Evolutionary conservation across 2,888 invertebrate genomes (phyloP).

Genomic region (Dusona sp.): DNA sequence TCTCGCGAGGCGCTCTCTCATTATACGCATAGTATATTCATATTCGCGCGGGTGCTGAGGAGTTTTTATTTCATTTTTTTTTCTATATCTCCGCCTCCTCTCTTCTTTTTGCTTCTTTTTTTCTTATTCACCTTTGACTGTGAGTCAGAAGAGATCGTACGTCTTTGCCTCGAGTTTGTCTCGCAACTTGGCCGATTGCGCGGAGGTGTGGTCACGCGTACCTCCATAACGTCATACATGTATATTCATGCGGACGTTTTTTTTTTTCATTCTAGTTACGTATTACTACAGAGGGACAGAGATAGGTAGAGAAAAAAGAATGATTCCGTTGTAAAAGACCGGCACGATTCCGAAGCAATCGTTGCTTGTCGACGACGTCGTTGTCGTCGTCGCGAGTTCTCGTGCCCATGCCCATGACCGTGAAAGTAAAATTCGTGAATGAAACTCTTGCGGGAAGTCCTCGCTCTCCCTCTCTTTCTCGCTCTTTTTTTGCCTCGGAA

Average conservation of each 20-base stretch:
- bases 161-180: conserved; percentile 44
- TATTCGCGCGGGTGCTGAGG: conserved; percentile 57
- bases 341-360: conserved; percentile 58
- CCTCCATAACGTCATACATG: conserved; percentile 12
- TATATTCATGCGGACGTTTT: conserved; percentile 5
- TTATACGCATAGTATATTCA: conserved; percentile 62
- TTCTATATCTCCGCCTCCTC: background rate
- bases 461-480: background rate
- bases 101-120: background rate
- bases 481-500: conserved; percentile 1
- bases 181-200: conserved; percentile 22
- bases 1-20: conserved; percentile 55
- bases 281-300: conserved; percentile 40
- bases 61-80: conserved; percentile 17
- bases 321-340: conserved; percentile 37
- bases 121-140: background rate
- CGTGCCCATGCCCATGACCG: conserved; percentile 80
- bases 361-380: conserved; percentile 69
- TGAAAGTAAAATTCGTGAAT: conserved; percentile 82
- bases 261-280: conserved; percentile 47
- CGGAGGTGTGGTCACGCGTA: conserved; percentile 46
- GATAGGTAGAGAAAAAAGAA: conserved; percentile 6
- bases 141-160: conserved; percentile 2
- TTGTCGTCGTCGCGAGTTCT: conserved; percentile 42
- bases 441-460: conserved; percentile 64